Base-by-base conservation (phyloP, 2,888 invertebrate species). In the Piscicola geometra region DNA sequence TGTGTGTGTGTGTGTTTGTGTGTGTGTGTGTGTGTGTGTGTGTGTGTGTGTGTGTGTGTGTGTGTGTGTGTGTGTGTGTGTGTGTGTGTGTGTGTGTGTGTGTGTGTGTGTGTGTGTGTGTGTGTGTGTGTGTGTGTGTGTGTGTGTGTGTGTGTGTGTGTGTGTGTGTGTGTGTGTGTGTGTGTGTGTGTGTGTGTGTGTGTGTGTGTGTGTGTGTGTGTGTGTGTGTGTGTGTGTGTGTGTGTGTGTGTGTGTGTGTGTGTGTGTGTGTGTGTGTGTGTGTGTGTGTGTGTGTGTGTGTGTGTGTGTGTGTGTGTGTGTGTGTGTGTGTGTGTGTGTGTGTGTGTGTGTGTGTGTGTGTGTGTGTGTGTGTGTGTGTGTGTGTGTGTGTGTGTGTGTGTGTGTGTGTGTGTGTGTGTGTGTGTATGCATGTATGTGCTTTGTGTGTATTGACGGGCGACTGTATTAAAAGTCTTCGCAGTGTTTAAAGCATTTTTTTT, bases 21-120 rank as follows among this genome's bases (percentile, higher is more conserved):
- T 67, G 67, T 67, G 32, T 67, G 67, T 67, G 3, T 67, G 67
- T 67, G 32, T 67, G 67, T 67, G 32, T 67, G 67, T 67, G 32
- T 67, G 67, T 67, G 32, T 67, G 67, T 67, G 32, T 67, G 67
- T 67, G 32, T 67, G 67, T 67, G 32, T 67, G 67, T 67, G 32
- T 67, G 67, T 67, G 32, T 67, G 67, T 67, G 32, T 67, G 67
- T 67, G 32, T 35, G 67, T 67, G 32, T 67, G 67, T 67, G 32
- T 67, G 67, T 67, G 32, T 67, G 67, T 67, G 32, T 67, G 67
- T 67, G 32, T 67, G 67, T 67, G 32, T 35, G 67, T 67, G 32
- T 67, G 67, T 67, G 32, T 67, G 67, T 67, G 32, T 67, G 67
- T 67, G 32, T 67, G 67, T 67, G 32, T 67, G 67, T 67, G 32